Conservation (phyloP, 2,113 vertebrate species). For the Aspiorhynchus laticeps region DNA sequence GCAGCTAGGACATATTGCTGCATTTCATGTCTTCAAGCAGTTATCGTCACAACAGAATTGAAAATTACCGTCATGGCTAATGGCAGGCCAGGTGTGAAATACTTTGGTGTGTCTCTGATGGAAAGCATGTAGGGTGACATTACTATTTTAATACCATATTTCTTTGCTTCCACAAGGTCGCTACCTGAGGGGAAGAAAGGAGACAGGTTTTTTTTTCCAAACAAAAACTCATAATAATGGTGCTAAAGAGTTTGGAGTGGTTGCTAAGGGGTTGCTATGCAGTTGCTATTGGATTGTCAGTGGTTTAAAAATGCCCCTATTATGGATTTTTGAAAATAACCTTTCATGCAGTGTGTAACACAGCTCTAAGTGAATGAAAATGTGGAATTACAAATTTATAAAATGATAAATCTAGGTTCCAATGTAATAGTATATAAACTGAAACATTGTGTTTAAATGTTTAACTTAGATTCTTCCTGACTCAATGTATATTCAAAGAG, state of each 20-base stretch:
- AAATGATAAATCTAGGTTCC: no score
- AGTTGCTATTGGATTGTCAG: neutral
- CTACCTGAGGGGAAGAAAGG: constrained; percentile 75
- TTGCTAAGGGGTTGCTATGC: neutral
- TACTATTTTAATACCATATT: constrained; percentile 80
- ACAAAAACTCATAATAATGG: neutral
- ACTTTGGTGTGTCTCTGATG: constrained; percentile 81
- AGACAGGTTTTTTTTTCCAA: neutral
- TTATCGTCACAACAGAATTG: neutral
- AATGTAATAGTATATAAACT: no score
- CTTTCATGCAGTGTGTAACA: no score
- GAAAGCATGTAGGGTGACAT: constrained; percentile 82
- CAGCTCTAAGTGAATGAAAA: no score
- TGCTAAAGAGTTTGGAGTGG: neutral
- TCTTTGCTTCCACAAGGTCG: constrained; percentile 86
- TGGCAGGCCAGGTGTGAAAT: constrained; percentile 87
- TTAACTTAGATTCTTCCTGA: no score
- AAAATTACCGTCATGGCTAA: constrained; percentile 74
- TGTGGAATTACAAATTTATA: no score
- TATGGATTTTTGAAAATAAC: no score
- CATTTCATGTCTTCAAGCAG: neutral
- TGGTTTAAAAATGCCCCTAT: neutral
- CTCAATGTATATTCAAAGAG: no score
- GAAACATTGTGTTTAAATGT: no score
- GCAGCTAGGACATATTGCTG: neutral